Conservation (phyloP, 2,888 invertebrate species). For the Palloptera scutellata region DNA sequence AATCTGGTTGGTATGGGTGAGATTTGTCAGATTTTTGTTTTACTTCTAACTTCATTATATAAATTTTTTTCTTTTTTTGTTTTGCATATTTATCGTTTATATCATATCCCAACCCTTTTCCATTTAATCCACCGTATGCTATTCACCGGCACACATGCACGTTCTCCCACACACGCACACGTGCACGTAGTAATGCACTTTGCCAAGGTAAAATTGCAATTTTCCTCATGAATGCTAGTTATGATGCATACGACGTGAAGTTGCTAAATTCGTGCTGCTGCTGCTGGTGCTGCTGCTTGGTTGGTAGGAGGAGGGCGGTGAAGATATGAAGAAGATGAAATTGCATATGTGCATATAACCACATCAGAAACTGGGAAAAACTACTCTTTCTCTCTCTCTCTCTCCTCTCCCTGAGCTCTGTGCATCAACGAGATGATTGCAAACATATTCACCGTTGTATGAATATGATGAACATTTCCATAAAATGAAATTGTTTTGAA, state of each 20-base stretch:
- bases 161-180: constrained; percentile 12
- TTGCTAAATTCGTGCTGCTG: constrained; percentile 9
- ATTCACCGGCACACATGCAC: neutral
- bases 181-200: constrained; percentile 20
- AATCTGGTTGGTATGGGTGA: too few relatives aligned
- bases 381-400: too few relatives aligned
- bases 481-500: constrained; percentile 44
- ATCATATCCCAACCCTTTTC: neutral
- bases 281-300: neutral
- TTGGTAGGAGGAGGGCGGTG: neutral
- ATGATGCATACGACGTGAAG: constrained; percentile 33
- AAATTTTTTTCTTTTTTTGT: too few relatives aligned
- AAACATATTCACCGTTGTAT: neutral
- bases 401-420: too few relatives aligned
- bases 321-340: too few relatives aligned
- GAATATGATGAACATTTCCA: constrained; percentile 25
- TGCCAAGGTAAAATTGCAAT: constrained; percentile 48
- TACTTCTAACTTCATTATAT: too few relatives aligned
- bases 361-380: neutral
- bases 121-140: neutral
- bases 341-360: neutral
- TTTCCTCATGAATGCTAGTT: constrained; percentile 53
- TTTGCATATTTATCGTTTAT: neutral
- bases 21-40: too few relatives aligned
- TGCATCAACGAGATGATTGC: neutral